Evolutionary conservation across 2,113 vertebrate genomes (phyloP), one percentile per base, ranked within the genome.

Genomic region (Poeciliopsis turrubarensis): DNA sequence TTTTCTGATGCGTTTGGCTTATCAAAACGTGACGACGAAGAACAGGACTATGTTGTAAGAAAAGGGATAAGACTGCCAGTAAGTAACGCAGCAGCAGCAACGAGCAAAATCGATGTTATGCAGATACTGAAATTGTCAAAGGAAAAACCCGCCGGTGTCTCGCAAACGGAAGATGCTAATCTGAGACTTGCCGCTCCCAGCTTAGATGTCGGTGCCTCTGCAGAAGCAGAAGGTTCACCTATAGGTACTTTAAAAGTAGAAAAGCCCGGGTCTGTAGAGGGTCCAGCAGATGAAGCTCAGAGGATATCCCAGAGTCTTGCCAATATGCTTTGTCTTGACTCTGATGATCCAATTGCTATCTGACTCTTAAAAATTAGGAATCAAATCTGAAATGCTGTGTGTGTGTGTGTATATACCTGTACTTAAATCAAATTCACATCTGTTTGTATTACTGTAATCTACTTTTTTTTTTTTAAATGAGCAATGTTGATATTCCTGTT

Each of bases 311-410:
- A 87, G 54, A 5, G 93, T 69, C 91, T 95, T 30, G 89, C 94
- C 65, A 94, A 95, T 47, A 94, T 95, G 93, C 92, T 95, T 11
- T 44, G 91, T 34, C 90, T 94, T n/a, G 67, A 82, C 17, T 44
- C 75, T n/a, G 68, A 75, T 25, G 65, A 84, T 39, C 67, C 54
- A 34, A 72, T 78, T 19, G n/a, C 27, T 26, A 54, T 91, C 5
- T 93, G 81, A 81, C 67, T 63, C 61, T 30, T 62, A 34, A 26
- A 27, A 66, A 41, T 14, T 22, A 61, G 74, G 60, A 61, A 39
- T 63, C 3, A 68, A 27, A 75, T 47, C 17, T 47, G 41, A 64
- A 78, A 78, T 29, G 78, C 32, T 90, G 82, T 88, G 13, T 41
- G 51, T 29, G 51, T 29, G 29, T 25, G 22, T 54, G 7, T 19